Evolutionary conservation across 2,113 vertebrate species (phyloP), one percentile per base, ranked within the genome.

Genomic region (Cheilinus undulatus): DNA sequence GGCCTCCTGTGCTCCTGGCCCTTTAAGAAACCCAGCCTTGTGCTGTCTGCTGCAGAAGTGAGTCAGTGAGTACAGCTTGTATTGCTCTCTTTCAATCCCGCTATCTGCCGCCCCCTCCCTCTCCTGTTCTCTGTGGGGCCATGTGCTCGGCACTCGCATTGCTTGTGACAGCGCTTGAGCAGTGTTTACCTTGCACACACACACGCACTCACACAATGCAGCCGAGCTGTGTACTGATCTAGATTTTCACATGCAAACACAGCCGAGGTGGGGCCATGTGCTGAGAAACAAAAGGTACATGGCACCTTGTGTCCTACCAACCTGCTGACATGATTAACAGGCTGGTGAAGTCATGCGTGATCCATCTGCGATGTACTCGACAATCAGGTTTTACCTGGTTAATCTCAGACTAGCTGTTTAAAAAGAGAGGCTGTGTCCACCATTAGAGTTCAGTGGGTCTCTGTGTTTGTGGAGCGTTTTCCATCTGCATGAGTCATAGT

Each of bases 101-200:
- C 82, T 67, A 63, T 73, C 70, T 58, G 22, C 53, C 51, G 40
- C 42, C 3, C 85, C 69, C 84, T 50, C 81, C 78, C 74, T 23
- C 62, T 45, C 73, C 61, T 5, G 7, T 78, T 83, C 73, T 84
- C 77, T 40, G 69, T 62, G 53, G 64, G 74, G 84, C 91, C 93
- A 90, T 63, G 91, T 94, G 94, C 88, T 60, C 72, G 22, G 82
- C 86, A 22, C 86, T 92, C 91, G 80, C 90, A 24, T 94, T 92
- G 87, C 86, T 74, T 46, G 86, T 70, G 73, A 83, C 26, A 46
- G 78, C 61, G 9, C 79, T 78, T 34, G 36, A 0, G 40, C 73
- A 10, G 23, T 92, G 92, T 92, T 93, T 91, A 90, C 89, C 85
- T 91, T 76, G 7, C 50, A 20, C 51, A 52, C 71, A 24, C 50